Evolutionary conservation across 2,113 vertebrate genomes (phyloP).

Genomic region (Varanus komodoensis): DNA sequence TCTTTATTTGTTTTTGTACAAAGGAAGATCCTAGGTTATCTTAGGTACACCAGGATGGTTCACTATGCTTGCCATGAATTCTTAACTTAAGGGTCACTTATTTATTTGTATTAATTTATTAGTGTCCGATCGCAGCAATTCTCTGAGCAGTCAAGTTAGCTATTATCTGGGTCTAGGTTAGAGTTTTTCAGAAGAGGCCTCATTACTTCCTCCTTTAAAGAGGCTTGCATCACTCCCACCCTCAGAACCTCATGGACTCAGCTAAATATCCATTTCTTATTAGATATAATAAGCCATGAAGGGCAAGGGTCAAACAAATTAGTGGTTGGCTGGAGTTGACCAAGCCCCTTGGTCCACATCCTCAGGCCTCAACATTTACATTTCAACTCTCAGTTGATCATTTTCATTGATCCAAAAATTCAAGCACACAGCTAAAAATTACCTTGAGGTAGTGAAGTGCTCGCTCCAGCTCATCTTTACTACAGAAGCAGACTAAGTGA

Average conservation of each 20-base stretch:
- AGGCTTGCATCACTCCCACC: too few relatives aligned
- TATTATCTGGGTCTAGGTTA: too few relatives aligned
- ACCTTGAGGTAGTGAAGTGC: conserved; percentile 97
- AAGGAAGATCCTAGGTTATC: not conserved
- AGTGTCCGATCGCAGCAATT: too few relatives aligned
- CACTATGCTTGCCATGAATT: not conserved
- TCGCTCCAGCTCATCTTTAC: conserved; percentile 93
- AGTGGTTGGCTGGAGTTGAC: too few relatives aligned
- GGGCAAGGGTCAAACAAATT: too few relatives aligned
- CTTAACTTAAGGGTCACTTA: not conserved
- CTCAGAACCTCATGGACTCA: too few relatives aligned
- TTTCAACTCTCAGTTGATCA: not conserved
- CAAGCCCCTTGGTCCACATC: too few relatives aligned
- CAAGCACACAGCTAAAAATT: conserved; percentile 18
- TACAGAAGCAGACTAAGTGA: conserved; percentile 96
- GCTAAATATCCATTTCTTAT: too few relatives aligned
- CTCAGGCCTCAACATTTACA: not conserved
- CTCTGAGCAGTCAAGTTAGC: too few relatives aligned
- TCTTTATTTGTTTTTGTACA: not conserved
- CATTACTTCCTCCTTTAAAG: too few relatives aligned
- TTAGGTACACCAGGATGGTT: not conserved
- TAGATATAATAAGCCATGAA: too few relatives aligned
- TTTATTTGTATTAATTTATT: not conserved
- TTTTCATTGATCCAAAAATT: not conserved
- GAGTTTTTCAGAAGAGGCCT: too few relatives aligned